Percentiles rank a stretch among this genome's conserved stretches.
Evolutionary conservation across 2,888 invertebrate genomes (phyloP).

Genomic region (Adelognathus sp.): DNA sequence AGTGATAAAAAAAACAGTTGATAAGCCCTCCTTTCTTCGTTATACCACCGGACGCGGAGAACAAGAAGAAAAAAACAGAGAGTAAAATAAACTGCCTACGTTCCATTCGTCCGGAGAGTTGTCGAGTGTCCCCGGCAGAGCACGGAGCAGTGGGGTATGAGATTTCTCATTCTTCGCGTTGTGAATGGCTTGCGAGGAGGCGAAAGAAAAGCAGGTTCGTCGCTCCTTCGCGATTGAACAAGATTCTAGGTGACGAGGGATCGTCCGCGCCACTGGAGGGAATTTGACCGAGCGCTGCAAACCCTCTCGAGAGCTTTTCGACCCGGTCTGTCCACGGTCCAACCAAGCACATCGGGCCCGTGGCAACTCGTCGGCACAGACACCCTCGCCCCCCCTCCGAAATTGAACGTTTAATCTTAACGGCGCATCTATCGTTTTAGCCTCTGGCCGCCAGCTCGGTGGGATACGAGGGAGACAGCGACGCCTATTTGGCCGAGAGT

Average conservation of each 20-base stretch:
- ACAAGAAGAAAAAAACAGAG: background rate
- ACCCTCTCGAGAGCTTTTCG: conserved; percentile 16
- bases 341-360: conserved; percentile 10
- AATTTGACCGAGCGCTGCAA: background rate
- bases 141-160: background rate
- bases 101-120: conserved; percentile 16
- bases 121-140: background rate
- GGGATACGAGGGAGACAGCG: conserved; percentile 56
- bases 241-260: conserved; percentile 63
- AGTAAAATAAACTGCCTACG: background rate
- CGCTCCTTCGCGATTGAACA: conserved; percentile 55
- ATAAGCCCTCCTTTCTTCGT: background rate
- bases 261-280: background rate
- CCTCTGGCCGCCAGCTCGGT: conserved; percentile 57
- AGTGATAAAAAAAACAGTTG: background rate
- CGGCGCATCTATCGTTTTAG: conserved; percentile 68
- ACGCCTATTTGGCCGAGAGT: conserved; percentile 61
- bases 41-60: background rate
- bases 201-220: conserved; percentile 5
- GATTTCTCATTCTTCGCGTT: conserved; percentile 6
- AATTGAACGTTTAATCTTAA: conserved; percentile 73
- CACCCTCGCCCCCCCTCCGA: conserved; percentile 49
- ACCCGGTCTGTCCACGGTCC: conserved; percentile 5
- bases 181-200: background rate
- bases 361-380: background rate